A percentile compares a stretch with the other conserved stretches of the same genome.
phyloP scores from a whole-genome alignment of 2,113 vertebrate genomes.

The Erythrolamprus reginae region DNA sequence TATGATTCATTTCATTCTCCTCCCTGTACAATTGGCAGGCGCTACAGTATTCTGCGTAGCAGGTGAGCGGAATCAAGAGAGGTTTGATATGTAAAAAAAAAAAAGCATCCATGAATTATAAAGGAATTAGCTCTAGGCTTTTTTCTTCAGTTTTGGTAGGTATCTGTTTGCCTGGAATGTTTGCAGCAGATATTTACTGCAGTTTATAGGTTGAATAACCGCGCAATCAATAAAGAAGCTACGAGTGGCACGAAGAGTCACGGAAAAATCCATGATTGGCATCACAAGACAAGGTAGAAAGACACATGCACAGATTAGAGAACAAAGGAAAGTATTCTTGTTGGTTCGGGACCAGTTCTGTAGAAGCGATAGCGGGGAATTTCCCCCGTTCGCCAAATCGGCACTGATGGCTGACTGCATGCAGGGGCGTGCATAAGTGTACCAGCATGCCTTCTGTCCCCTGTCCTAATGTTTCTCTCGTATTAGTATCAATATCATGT shows the following conservation, averaged over 20 bases:
- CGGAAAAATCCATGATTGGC: not conserved
- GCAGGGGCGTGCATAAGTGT: no score
- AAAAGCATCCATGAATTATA: not conserved
- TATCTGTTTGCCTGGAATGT: not conserved
- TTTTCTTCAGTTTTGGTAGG: conserved; percentile 34
- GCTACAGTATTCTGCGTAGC: not conserved
- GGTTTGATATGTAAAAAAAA: not conserved
- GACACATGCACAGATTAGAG: not conserved
- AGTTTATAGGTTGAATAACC: conserved; percentile 31
- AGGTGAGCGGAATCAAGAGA: not conserved
- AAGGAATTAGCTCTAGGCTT: not conserved
- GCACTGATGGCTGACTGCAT: no score
- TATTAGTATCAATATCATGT: no score
- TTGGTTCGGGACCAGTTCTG: no score
- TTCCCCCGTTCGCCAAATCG: no score
- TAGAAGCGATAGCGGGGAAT: no score
- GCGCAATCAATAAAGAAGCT: not conserved
- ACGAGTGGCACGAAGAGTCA: no score
- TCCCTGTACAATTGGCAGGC: not conserved
- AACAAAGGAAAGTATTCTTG: no score
- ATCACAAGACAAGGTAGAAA: not conserved
- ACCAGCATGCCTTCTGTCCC: no score
- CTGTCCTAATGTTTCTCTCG: no score
- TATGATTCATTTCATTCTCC: not conserved
- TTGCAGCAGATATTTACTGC: not conserved